Percentiles rank a stretch among this genome's conserved stretches.
Conservation (phyloP, 1,140 invertebrate genomes). For the Drosophila kanapiae region DNA sequence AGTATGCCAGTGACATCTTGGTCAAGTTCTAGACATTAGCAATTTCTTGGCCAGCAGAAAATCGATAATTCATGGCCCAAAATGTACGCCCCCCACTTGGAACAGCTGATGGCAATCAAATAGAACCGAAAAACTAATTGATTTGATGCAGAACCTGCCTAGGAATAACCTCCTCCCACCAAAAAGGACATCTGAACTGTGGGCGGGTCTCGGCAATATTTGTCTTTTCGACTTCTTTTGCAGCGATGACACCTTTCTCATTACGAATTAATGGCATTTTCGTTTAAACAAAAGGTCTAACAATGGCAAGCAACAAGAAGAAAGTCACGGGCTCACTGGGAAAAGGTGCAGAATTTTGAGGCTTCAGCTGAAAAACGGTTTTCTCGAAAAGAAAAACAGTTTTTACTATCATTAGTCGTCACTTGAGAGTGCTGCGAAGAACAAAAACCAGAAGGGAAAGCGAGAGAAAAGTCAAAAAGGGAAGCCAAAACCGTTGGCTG, state of each 20-base stretch:
- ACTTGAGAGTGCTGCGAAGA: conserved; percentile 27
- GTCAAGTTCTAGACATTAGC: neutral
- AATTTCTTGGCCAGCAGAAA: conserved; percentile 13
- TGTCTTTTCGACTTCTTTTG: conserved; percentile 74
- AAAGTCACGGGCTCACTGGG: conserved; percentile 45
- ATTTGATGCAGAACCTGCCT: conserved; percentile 80
- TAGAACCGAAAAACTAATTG: conserved; percentile 71
- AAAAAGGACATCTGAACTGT: conserved; percentile 12
- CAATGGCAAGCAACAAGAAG: conserved; percentile 43
- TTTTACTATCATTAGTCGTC: conserved; percentile 75
- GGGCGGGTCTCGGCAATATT: conserved; percentile 69
- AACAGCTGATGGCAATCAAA: conserved; percentile 55
- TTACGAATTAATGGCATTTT: conserved; percentile 82
- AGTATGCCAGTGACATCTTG: neutral
- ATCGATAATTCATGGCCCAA: conserved; percentile 34
- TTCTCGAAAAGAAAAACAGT: conserved; percentile 71
- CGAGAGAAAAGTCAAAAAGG: conserved; percentile 44
- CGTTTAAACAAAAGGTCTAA: conserved; percentile 43
- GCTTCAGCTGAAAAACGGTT: conserved; percentile 48
- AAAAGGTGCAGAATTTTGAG: conserved; percentile 38
- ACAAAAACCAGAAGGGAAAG: conserved; percentile 23
- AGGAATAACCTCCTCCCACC: conserved; percentile 12
- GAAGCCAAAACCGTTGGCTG: conserved; percentile 28
- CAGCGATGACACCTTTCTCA: conserved; percentile 79
- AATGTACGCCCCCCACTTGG: conserved; percentile 54